Percentiles rank a stretch among this genome's conserved stretches.
Evolutionary conservation across 2,888 invertebrate genomes (phyloP).

Genomic region (Gandaritis pyraliata): DNA sequence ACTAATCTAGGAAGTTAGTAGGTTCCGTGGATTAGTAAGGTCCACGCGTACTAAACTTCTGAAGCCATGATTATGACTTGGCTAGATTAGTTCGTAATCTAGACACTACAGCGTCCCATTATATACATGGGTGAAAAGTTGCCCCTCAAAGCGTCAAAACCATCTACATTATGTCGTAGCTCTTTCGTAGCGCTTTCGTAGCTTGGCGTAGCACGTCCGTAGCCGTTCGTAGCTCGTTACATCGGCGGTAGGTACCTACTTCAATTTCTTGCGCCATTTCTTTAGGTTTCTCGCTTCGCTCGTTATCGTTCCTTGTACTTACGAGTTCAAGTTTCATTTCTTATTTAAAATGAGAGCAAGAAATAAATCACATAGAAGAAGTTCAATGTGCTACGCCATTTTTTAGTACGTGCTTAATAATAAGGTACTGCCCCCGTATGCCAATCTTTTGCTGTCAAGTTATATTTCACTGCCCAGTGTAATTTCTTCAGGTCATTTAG

Average conservation of each 20-base stretch:
- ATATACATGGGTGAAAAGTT: background rate
- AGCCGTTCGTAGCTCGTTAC: conserved; percentile 59
- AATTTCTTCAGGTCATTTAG: too few relatives aligned
- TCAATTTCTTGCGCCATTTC: conserved; percentile 63
- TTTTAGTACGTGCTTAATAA: too few relatives aligned
- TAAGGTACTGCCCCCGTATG: too few relatives aligned
- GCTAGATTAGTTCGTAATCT: too few relatives aligned
- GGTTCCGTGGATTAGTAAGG: too few relatives aligned
- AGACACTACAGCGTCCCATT: background rate
- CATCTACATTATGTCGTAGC: conserved; percentile 19
- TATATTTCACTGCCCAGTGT: too few relatives aligned
- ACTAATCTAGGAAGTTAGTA: too few relatives aligned
- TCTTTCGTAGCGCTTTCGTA: conserved; percentile 32
- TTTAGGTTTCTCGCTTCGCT: conserved; percentile 49
- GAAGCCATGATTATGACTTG: too few relatives aligned
- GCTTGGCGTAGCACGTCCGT: conserved; percentile 40
- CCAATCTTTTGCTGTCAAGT: too few relatives aligned
- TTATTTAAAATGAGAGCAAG: background rate
- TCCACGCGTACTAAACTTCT: too few relatives aligned
- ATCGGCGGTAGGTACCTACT: conserved; percentile 51
- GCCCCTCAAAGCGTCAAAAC: background rate
- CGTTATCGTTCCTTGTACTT: conserved; percentile 33
- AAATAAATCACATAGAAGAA: background rate
- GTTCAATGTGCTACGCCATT: background rate
- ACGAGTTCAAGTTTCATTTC: conserved; percentile 23